Evolutionary conservation across 2,797 vertebrate species (phyloP).

Genomic region (Okamejei kenojei): DNA sequence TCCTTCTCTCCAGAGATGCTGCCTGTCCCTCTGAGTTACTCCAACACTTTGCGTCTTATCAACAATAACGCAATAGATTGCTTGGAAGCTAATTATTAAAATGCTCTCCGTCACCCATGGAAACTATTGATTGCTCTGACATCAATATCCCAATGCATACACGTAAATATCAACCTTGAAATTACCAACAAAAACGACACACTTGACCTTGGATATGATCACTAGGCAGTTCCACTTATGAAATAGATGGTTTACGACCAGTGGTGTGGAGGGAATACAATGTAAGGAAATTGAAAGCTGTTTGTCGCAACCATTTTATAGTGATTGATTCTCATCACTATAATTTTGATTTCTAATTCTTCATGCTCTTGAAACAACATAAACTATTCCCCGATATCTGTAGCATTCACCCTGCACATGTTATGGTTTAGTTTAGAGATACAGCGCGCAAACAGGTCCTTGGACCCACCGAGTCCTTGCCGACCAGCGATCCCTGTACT

Average conservation of each 20-base stretch:
- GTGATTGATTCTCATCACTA: not conserved
- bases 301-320: not conserved
- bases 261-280: not conserved
- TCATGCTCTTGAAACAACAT: not conserved
- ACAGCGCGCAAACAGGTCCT: no score
- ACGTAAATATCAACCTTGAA: not conserved
- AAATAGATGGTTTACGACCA: not conserved
- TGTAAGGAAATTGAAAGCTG: constrained; percentile 2
- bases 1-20: no score
- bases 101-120: not conserved
- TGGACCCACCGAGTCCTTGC: no score
- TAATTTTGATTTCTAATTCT: not conserved
- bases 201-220: not conserved
- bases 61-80: not conserved
- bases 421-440: no score
- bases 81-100: not conserved
- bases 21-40: no score
- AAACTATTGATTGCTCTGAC: not conserved
- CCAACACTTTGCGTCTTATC: not conserved
- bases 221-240: not conserved
- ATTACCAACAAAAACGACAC: not conserved
- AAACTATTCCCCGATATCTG: not conserved
- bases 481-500: no score
- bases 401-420: not conserved
- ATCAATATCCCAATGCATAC: not conserved